Base-by-base conservation (phyloP, 2,888 invertebrate genomes). In the Cybosia mesomella region DNA sequence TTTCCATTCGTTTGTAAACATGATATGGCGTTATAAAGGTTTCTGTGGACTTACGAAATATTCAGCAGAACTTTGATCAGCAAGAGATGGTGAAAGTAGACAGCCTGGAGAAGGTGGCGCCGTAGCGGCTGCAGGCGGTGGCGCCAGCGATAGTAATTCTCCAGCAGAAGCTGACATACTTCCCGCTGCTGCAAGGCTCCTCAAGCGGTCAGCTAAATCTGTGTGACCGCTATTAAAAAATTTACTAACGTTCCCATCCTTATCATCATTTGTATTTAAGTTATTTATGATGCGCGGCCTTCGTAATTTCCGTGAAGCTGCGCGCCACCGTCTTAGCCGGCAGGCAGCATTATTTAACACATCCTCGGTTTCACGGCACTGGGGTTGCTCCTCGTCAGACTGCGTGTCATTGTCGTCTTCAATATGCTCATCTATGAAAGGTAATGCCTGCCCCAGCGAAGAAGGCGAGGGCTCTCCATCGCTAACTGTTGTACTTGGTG, bases 41-140 rank as follows among this genome's bases (percentile, higher is more conserved):
- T 63, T 49, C 24, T 55, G 13, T 59, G 64, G 21, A 91, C 94
- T 93, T 85, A 95, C 95, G 73, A 94, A 95, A 79, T 94, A 95
- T 72, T 92, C 91, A 11, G 88, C 85, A 21, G 92, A 88, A 74
- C 90, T 93, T 81, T 94, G 95, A 58, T 94, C 92, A n/a, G 93
- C 94, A 11, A 95, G 87, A 0, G 92, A 87, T 8, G 95, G 95
- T 54, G 93, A 92, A 39, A 94, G 86, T 68, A 95, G 86, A 82
- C 91, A 94, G 73, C 91, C 93, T 75, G 88, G 96, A 75, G 91
- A 96, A 77, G 87, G 95, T 39, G 92, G 96, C 75, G 85, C 96
- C 66, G 85, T 95, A 76, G 95, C 95, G 53, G 95, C 93, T 0
- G 94, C 89, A 13, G 92, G 94, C 60, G 94, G 94, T 49, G 94